Evolutionary conservation across 2,797 vertebrate species (phyloP).

Genomic region (Chloroceryle inda): DNA sequence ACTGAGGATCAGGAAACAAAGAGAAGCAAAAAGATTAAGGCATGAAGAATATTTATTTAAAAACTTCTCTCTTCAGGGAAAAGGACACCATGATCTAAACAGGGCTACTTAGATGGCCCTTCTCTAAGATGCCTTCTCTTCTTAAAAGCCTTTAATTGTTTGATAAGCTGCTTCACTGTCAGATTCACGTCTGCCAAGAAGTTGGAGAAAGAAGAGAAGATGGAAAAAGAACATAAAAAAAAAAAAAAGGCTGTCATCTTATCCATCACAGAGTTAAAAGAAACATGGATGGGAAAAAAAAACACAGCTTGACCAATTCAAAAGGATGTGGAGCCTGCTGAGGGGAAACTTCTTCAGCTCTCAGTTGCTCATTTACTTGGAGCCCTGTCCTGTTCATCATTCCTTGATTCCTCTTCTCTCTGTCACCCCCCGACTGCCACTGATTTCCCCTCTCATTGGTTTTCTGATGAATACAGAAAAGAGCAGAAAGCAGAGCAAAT

Average conservation of each 20-base stretch:
- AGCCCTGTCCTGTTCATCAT: rapidly evolving
- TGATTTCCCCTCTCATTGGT: not conserved
- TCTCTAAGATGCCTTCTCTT: not conserved
- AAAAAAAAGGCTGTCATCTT: not conserved
- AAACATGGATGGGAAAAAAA: not conserved
- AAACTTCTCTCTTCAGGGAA: not conserved
- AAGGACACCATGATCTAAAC: not conserved
- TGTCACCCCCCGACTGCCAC: not conserved
- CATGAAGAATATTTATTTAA: not conserved
- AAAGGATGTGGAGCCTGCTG: not conserved
- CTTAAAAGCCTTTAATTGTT: not conserved
- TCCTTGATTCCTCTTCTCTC: not conserved
- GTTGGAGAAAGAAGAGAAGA: not conserved
- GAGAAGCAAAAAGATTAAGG: not conserved
- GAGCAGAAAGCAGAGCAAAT: not conserved
- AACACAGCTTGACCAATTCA: not conserved
- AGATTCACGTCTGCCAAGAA: not conserved
- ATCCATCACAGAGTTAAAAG: not conserved
- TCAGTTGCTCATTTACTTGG: not conserved
- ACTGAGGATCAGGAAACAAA: not conserved
- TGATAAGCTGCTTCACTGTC: not conserved
- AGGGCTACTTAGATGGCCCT: not conserved
- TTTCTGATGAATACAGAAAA: not conserved
- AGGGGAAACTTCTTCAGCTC: not conserved
- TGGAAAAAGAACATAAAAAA: not conserved